Evolutionary conservation across 2,797 vertebrate species (phyloP), one percentile per base, ranked within the genome.

Genomic region (Syncerus caffer): DNA sequence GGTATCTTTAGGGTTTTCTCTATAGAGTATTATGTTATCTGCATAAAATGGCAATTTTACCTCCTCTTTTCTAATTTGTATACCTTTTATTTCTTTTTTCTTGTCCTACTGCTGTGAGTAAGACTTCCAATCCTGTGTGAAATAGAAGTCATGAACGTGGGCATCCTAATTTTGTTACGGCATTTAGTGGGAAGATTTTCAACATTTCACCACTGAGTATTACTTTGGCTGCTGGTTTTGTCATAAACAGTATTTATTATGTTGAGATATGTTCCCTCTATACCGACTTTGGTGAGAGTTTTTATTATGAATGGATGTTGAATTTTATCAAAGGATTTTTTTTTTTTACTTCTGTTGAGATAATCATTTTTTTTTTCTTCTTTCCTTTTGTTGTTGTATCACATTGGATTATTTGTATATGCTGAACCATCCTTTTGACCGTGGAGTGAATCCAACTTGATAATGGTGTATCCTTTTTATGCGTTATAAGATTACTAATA

Each of bases 301-400:
- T 29, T 78, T 78, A 74, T 42, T 16, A 47, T 78, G 42, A 78
- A 29, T 78, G 2, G 25, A 78, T 1, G 42, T 78, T 47, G 42
- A 17, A 78, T 47, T 78, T 78, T 47, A 16, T 29, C 25, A 78
- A 17, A 78, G 9, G 25, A 10, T 9, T 47, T 78, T 76, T 47
- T 47, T 76, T 76, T 47, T 47, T 27, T 47, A 27, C 7, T 47
- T 47, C 74, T 78, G 3, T 78, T 78, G 25, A 78, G 25, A 47
- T 47, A 29, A 47, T 47, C 0, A 0, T 29, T 4, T 47, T 1
- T 47, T 29, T 47, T 78, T 9, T 42, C 23, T 27, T 29, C 3
- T 47, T 45, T 76, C 42, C 12, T 76, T 76, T 47, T 47, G 7
- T 16, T 47, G 4, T 29, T 29, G 25, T 78, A 16, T 78, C 14